These are phyloP conservation scores for Merluccius polli DNA, from an alignment of 2,797 vertebrate genomes.

Conservation along the genomic window DNA sequence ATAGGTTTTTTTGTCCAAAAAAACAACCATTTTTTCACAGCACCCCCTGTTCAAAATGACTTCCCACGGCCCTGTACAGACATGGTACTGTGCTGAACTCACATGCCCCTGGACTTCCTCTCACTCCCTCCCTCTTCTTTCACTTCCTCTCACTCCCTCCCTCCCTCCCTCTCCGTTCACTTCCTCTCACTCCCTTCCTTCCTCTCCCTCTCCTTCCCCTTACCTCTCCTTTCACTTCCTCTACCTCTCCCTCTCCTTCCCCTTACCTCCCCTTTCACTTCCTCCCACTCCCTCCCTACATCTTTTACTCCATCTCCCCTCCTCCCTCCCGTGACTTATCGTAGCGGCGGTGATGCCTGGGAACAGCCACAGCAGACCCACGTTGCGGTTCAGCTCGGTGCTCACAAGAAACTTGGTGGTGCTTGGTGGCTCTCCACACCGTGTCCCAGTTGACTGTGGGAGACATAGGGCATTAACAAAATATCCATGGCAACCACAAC, in stretches of 20 bases:
- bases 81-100: too few relatives aligned
- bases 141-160: neutral
- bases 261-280: neutral
- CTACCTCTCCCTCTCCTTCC: neutral
- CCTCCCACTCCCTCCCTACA: neutral
- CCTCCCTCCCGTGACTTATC: constrained; percentile 65
- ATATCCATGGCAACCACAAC: neutral
- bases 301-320: neutral
- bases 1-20: too few relatives aligned
- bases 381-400: constrained; percentile 83
- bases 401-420: constrained; percentile 78
- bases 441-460: constrained; percentile 86
- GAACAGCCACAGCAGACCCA: constrained; percentile 88
- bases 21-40: too few relatives aligned
- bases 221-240: too few relatives aligned
- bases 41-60: too few relatives aligned
- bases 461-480: neutral
- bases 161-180: too few relatives aligned
- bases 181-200: neutral
- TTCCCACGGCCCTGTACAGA: too few relatives aligned
- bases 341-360: constrained; percentile 87
- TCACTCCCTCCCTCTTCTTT: neutral
- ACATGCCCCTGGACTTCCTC: too few relatives aligned
- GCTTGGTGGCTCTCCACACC: constrained; percentile 79
- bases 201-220: neutral